phyloP scores from a whole-genome alignment of 2,797 vertebrate genomes.

The Dendrocincla fuliginosa region DNA sequence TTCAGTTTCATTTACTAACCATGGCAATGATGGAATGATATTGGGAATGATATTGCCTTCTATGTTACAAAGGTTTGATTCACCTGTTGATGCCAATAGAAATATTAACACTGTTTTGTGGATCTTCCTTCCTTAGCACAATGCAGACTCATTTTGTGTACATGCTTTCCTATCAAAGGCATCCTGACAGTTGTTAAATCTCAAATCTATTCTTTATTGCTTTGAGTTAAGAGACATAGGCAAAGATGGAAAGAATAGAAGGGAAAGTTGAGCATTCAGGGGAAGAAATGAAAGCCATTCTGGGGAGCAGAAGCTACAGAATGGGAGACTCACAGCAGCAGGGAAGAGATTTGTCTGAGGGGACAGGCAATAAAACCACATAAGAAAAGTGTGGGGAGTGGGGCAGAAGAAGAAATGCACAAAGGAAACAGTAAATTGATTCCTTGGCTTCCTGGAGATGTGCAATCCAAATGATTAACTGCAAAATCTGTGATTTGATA shows the following conservation, averaged over 20 bases:
- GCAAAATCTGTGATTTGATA: constrained; percentile 36
- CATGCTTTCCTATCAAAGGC: background rate
- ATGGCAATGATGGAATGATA: background rate
- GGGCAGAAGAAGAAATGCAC: constrained; percentile 20
- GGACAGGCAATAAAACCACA: background rate
- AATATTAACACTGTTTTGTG: background rate
- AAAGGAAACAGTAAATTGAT: background rate
- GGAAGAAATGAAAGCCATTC: constrained; percentile 46
- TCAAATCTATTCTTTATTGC: constrained; percentile 22
- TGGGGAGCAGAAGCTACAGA: background rate
- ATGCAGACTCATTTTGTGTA: background rate
- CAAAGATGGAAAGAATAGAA: constrained; percentile 40
- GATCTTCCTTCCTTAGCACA: background rate
- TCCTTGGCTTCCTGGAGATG: constrained; percentile 27
- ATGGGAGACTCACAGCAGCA: background rate
- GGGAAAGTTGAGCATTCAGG: constrained; percentile 18
- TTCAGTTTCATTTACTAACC: background rate
- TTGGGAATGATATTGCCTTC: background rate
- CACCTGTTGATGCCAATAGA: background rate
- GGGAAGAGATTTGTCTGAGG: constrained; percentile 38
- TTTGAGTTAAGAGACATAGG: background rate
- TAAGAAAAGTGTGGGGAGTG: background rate
- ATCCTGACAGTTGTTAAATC: constrained; percentile 20
- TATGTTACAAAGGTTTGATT: background rate
- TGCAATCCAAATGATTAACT: constrained; percentile 39